Base-by-base conservation (phyloP, 2,797 vertebrate species). In the Nannoperca australis region DNA sequence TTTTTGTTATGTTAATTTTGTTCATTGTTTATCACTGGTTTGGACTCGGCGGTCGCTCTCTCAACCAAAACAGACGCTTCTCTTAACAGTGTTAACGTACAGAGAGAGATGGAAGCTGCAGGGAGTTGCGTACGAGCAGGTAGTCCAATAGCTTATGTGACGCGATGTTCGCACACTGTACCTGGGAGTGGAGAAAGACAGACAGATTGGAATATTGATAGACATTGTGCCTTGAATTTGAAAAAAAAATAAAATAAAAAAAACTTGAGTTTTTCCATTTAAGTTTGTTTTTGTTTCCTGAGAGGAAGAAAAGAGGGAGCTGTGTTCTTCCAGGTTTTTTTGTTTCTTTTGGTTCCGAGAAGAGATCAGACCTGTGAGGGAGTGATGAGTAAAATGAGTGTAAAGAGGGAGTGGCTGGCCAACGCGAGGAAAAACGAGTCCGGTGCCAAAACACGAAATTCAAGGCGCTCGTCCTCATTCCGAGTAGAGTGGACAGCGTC, bases 221-320 rank as follows among this genome's bases (percentile, higher is more conserved):
- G 95, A 96, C 94, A 95, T 95, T 95, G 95, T 96, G 95, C 95
- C 95, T 96, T 96, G 94, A 96, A 95, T 95, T 96, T 93, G 85
- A 93, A 92, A 87, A 90, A 88, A 60, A 71, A 77, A 76, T 15
- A 68, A 4, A 34, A 34, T 6, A 78, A 74, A 89, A 91, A 88
- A 92, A 91, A 93, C 76, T 83, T 89, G 73, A 89, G 68, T 72
- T 91, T 92, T 90, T 91, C 63, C 83, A 88, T 92, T 91, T n/a
- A 77, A 75, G 78, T 90, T 91, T 88, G 58, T 80, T 91, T 92
- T 92, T 86, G 78, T 93, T 92, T 91, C 79, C 78, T 22, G 56
- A 77, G 73, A 75, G 84, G 75, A 82, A 85, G 74, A 83, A 72
- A 74, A 74, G 68, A 60, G 34, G 67, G 70, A 65, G 74, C 51